Base-by-base conservation (phyloP, 2,797 vertebrate genomes). In the Heliangelus exortis region DNA sequence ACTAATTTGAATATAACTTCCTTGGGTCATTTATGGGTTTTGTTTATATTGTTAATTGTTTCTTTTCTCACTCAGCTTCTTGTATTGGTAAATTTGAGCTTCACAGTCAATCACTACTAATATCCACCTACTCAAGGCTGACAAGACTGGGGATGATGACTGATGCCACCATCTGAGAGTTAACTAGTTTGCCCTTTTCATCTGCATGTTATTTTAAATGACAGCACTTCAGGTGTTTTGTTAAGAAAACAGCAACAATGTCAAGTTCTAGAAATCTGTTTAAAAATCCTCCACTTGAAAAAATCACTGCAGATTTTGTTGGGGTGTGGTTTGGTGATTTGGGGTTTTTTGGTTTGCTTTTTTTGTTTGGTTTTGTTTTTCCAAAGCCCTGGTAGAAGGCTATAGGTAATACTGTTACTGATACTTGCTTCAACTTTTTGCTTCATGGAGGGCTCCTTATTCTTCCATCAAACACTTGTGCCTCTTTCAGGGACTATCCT, bases 141-240 rank as follows among this genome's bases (percentile, higher is more conserved):
- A 59, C 31, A n/a, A 29, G 57, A 31, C 51, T 59, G 39, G 10
- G 21, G 22, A 76, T 68, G 22, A 76, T 68, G 59, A 77, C 23
- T 48, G 45, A 54, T 48, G 10, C 39, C 22, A 12, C 26, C 2
- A 2, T 33, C 39, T 43, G 33, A 74, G 33, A 51, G 6, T 82
- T 82, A 54, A 16, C 72, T 63, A 61, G 67, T 87, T 89, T 88
- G 25, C 51, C 15, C 23, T 90, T 93, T 86, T 63, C 48, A 26
- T 59, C 26, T 78, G 9, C 7, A 4, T 61, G 8, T 63, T 45
- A 58, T 22, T 85, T 93, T 83, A 74, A 93, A 67, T 58, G 15
- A 34, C n/a, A 67, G 16, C 15, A n/a, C 8, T 62, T 61, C 7
- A 57, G 36, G 6, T 78, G 14, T 39, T 93, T 45, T 59, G 0